A percentile compares a stretch with the other conserved stretches of the same genome.
phyloP scores from a whole-genome alignment of 1,140 invertebrate species.

The Episyrphus balteatus region DNA sequence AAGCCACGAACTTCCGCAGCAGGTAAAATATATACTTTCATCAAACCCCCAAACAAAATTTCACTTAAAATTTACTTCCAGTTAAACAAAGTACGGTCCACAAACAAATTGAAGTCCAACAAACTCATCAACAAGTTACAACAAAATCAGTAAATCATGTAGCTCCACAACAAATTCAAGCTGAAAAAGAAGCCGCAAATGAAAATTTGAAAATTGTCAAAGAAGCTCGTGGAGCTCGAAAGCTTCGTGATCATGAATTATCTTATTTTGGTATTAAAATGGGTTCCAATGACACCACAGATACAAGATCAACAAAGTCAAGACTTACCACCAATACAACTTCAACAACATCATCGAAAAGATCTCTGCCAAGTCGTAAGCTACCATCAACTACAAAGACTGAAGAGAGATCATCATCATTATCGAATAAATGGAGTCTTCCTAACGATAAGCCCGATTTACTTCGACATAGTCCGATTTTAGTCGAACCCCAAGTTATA shows the following conservation, averaged over 20 bases:
- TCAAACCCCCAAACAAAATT: too few relatives aligned
- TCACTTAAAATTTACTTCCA: neutral
- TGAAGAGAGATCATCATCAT: conserved; percentile 6
- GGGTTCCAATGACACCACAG: conserved; percentile 8
- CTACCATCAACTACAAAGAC: neutral
- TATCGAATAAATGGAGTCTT: conserved; percentile 29
- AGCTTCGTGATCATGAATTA: conserved; percentile 36
- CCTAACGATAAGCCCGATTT: conserved; percentile 32
- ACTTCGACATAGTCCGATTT: conserved; percentile 22
- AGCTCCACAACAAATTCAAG: neutral
- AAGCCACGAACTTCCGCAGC: conserved; percentile 21
- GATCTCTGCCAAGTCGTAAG: conserved; percentile 22
- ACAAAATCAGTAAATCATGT: neutral
- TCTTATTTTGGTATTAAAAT: conserved; percentile 36
- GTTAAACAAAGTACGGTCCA: neutral
- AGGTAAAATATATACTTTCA: conserved; percentile 3
- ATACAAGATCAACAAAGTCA: conserved; percentile 3
- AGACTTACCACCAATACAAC: neutral
- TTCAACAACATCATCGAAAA: too few relatives aligned
- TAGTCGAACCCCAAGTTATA: conserved; percentile 5
- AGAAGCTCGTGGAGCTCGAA: conserved; percentile 34
- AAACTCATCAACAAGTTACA: too few relatives aligned
- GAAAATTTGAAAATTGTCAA: conserved; percentile 30
- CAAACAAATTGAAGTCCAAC: too few relatives aligned
- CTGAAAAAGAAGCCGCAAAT: conserved; percentile 8